phyloP scores from a whole-genome alignment of 2,113 vertebrate genomes.

The Pionites leucogaster region DNA sequence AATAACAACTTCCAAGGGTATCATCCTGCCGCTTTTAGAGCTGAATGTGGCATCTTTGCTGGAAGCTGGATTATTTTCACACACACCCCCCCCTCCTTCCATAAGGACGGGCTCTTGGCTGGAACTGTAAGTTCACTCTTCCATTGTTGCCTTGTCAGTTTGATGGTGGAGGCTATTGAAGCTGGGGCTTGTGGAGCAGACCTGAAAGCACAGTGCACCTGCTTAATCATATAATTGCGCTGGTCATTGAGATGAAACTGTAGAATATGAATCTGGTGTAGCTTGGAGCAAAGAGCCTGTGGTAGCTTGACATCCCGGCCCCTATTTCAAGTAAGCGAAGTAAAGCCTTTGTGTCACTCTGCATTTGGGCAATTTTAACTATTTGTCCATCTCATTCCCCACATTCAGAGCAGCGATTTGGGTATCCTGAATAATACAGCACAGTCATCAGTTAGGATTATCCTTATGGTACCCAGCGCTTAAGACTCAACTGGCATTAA shows the following conservation, averaged over 20 bases:
- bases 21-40: not conserved
- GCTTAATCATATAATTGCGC: conserved; percentile 3
- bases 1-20: not conserved
- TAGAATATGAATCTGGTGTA: not conserved
- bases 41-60: fast-evolving
- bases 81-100: not conserved
- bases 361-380: not conserved
- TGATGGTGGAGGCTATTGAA: not conserved
- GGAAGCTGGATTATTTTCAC: not conserved
- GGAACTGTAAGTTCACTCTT: not conserved
- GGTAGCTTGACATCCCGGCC: not conserved
- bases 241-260: not conserved
- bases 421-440: not conserved
- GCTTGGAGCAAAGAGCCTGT: not conserved
- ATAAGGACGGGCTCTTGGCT: not conserved
- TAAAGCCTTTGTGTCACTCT: not conserved
- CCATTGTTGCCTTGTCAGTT: not conserved
- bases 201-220: conserved; percentile 5
- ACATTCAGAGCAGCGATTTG: fast-evolving
- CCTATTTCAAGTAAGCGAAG: not conserved
- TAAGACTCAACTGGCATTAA: not conserved
- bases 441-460: not conserved
- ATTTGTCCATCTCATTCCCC: fast-evolving
- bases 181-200: not conserved
- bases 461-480: not conserved